These are phyloP conservation scores for Dascyllus trimaculatus DNA, from an alignment of 2,113 vertebrate genomes.

Conservation along the genomic window DNA sequence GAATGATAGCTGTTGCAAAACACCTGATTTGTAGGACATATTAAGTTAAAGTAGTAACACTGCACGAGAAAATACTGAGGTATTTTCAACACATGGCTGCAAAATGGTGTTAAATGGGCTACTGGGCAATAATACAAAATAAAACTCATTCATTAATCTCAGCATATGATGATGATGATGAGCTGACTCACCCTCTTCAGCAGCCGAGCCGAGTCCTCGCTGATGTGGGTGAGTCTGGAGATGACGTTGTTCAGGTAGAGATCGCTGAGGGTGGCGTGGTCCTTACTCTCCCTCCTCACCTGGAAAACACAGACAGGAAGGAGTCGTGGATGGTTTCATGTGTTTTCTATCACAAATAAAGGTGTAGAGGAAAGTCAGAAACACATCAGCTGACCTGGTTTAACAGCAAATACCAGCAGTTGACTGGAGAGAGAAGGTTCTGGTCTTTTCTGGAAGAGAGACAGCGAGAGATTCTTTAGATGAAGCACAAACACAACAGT, in stretches of 20 bases:
- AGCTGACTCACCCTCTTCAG: slow-evolving; percentile 93
- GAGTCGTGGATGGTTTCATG: neutral
- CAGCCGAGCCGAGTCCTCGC: slow-evolving; percentile 97
- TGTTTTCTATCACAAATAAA: too few relatives aligned
- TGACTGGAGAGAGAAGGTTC: slow-evolving; percentile 97
- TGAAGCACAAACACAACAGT: neutral
- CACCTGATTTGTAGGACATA: too few relatives aligned
- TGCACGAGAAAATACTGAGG: too few relatives aligned
- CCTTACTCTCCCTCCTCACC: slow-evolving; percentile 98
- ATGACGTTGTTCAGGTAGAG: slow-evolving; percentile 99
- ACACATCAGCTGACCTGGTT: slow-evolving; percentile 82
- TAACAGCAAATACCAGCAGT: slow-evolving; percentile 98
- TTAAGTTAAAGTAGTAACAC: too few relatives aligned
- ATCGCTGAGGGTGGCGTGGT: slow-evolving; percentile 96
- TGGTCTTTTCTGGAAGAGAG: slow-evolving; percentile 91
- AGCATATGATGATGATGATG: neutral
- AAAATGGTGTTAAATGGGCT: too few relatives aligned
- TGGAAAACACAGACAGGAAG: slow-evolving; percentile 61
- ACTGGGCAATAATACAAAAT: too few relatives aligned
- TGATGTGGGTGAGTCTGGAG: slow-evolving; percentile 96
- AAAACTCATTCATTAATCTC: too few relatives aligned
- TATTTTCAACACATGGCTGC: too few relatives aligned
- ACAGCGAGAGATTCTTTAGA: neutral
- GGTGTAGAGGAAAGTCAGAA: neutral
- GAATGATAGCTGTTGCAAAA: too few relatives aligned